A percentile compares a stretch with the other conserved stretches of the same genome.
These are phyloP conservation scores for Neostethus bicornis DNA, from an alignment of 2,797 vertebrate genomes.

Conservation along the genomic window DNA sequence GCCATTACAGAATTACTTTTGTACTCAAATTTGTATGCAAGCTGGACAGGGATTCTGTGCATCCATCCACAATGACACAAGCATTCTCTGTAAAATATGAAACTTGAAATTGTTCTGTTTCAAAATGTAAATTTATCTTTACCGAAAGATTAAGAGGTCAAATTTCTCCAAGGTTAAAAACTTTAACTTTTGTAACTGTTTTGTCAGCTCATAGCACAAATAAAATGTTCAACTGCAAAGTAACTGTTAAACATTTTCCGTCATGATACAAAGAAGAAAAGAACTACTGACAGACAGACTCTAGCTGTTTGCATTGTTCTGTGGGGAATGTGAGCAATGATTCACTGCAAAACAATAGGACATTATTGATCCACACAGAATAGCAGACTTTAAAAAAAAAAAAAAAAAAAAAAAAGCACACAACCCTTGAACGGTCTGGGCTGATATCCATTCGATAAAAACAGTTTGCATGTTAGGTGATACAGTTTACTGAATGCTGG, in stretches of 20 bases:
- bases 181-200: background rate
- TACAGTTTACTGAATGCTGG: background rate
- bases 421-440: constrained; percentile 16
- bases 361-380: background rate
- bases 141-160: constrained; percentile 6
- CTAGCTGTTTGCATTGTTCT: background rate
- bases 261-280: background rate
- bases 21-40: no score
- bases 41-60: no score
- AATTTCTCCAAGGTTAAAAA: background rate
- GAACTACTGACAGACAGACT: background rate
- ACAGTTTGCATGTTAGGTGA: background rate
- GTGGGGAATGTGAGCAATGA: background rate
- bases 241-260: background rate
- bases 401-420: background rate
- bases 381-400: no score
- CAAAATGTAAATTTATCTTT: constrained; percentile 3
- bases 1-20: no score
- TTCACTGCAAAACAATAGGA: background rate
- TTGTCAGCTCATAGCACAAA: background rate
- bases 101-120: constrained; percentile 7
- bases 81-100: constrained; percentile 3
- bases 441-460: constrained; percentile 11
- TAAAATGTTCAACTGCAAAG: background rate
- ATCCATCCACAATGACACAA: no score